These are phyloP conservation scores for Lophius americanus DNA, from an alignment of 2,797 vertebrate species.

Conservation along the genomic window DNA sequence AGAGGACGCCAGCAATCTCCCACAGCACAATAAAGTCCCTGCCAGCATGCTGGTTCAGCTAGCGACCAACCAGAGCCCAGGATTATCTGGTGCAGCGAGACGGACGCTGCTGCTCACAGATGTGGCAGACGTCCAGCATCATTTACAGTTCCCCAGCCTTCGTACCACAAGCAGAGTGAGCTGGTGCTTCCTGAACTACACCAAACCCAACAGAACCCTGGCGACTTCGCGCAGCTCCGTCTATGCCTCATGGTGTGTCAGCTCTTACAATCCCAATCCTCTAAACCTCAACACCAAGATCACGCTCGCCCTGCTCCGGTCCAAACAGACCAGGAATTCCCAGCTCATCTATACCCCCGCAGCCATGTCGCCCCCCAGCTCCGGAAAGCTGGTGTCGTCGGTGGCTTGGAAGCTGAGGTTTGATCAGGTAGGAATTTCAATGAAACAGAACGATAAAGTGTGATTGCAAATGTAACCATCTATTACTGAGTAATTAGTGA, in stretches of 20 bases:
- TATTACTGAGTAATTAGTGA: too few species aligned
- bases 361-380: conserved; percentile 88
- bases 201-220: conserved; percentile 90
- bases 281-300: conserved; percentile 94
- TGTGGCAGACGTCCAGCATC: conserved; percentile 87
- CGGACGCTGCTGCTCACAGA: conserved; percentile 87
- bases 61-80: conserved; percentile 79
- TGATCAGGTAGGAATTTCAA: conserved; percentile 84
- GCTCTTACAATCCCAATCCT: conserved; percentile 96
- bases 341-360: conserved; percentile 89
- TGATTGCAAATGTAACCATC: too few species aligned
- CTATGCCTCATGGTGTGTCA: conserved; percentile 95
- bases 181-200: conserved; percentile 99
- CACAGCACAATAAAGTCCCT: conserved; percentile 78
- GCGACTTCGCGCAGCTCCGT: conserved; percentile 88
- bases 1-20: conserved; percentile 78
- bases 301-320: conserved; percentile 91
- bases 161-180: conserved; percentile 93
- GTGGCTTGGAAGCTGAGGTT: conserved; percentile 93
- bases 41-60: conserved; percentile 87
- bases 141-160: conserved; percentile 93
- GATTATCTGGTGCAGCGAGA: conserved; percentile 62
- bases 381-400: conserved; percentile 95
- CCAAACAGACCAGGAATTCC: conserved; percentile 88
- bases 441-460: background rate